Evolutionary conservation across 2,113 vertebrate genomes (phyloP).

Genomic region (Colaptes auratus): DNA sequence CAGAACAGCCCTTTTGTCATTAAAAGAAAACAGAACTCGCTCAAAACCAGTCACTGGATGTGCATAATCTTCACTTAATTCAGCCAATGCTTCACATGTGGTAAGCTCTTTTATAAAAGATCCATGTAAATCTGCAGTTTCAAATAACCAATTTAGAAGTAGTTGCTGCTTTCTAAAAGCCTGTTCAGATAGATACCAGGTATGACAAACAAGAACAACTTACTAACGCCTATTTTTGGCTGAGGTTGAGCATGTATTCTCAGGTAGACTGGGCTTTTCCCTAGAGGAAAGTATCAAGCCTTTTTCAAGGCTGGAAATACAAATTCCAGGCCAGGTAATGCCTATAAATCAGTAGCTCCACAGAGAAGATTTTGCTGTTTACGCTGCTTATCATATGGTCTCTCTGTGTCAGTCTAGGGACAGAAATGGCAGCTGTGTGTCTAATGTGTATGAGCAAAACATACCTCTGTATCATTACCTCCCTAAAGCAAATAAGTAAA

Average conservation of each 20-base stretch:
- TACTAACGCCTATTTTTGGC: background rate
- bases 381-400: background rate
- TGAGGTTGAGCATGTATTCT: background rate
- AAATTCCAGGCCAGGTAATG: background rate
- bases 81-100: background rate
- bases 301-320: background rate
- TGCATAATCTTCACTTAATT: background rate
- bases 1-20: fast-evolving
- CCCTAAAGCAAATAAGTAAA: background rate
- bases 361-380: background rate
- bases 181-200: background rate
- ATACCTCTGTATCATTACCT: background rate
- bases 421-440: background rate
- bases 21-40: background rate
- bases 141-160: background rate
- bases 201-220: background rate
- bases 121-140: background rate
- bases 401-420: background rate
- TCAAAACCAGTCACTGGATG: background rate
- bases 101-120: background rate
- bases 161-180: background rate
- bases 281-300: background rate
- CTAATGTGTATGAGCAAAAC: background rate
- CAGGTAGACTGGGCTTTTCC: background rate
- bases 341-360: background rate